Evolutionary conservation across 2,888 invertebrate genomes (phyloP).

Genomic region (Acleris literana): DNA sequence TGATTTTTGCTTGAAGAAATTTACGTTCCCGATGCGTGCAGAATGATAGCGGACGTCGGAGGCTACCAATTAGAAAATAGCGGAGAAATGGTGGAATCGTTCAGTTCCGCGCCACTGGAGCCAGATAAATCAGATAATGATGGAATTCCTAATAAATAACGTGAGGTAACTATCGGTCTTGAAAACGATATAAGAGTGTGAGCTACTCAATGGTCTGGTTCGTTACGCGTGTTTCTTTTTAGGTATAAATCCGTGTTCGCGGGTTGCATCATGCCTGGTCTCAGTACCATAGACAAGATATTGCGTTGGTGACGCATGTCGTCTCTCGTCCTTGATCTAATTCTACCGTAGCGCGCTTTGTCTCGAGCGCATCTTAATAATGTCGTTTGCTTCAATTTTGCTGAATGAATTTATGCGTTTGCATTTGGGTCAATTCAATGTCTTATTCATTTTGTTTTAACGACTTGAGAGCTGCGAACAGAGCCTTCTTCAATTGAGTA

Average conservation of each 20-base stretch:
- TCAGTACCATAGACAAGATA: conserved; percentile 8
- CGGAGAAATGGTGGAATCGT: conserved; percentile 9
- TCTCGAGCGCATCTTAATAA: conserved; percentile 9
- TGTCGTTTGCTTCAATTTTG: conserved; percentile 21
- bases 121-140: conserved; percentile 19
- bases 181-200: conserved; percentile 9
- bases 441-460: conserved; percentile 8
- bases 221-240: conserved; percentile 1
- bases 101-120: conserved; percentile 20
- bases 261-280: conserved; percentile 5
- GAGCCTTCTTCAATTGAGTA: not conserved
- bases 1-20: not conserved
- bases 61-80: conserved; percentile 11
- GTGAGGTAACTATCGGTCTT: conserved; percentile 22
- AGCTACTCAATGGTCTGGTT: conserved; percentile 14
- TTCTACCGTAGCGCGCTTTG: conserved; percentile 11
- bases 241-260: not conserved
- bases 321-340: conserved; percentile 32
- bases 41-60: not conserved
- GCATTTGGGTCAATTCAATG: conserved; percentile 28
- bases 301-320: conserved; percentile 10
- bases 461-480: not conserved
- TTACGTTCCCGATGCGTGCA: not conserved
- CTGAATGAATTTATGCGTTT: conserved; percentile 22
- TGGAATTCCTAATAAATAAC: conserved; percentile 15